phyloP scores from a whole-genome alignment of 2,888 invertebrate species.

The Cyclophora albipunctata region DNA sequence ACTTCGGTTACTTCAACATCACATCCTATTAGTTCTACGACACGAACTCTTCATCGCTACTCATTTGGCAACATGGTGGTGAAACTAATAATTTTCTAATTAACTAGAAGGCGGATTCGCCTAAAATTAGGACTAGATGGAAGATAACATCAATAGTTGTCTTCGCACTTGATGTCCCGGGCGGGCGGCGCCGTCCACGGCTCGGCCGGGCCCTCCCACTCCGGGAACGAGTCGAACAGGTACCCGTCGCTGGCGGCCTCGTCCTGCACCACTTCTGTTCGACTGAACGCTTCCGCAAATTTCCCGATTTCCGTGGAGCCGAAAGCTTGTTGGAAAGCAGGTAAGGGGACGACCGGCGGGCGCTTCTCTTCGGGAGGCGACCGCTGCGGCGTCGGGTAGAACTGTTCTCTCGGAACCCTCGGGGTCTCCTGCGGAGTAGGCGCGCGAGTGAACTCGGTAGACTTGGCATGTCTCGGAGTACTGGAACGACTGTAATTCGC shows the following conservation, averaged over 20 bases:
- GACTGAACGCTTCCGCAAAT: slow-evolving; percentile 83
- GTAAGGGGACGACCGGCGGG: slow-evolving; percentile 77
- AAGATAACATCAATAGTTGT: slow-evolving; percentile 55
- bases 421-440: slow-evolving; percentile 26
- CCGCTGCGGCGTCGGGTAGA: slow-evolving; percentile 34
- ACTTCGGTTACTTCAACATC: slow-evolving; percentile 60
- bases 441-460: slow-evolving; percentile 35
- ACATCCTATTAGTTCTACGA: slow-evolving; percentile 62
- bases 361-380: slow-evolving; percentile 53
- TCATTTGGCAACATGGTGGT: slow-evolving; percentile 73
- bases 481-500: slow-evolving; percentile 40
- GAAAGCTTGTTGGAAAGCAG: slow-evolving; percentile 90
- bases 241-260: slow-evolving; percentile 51
- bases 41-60: slow-evolving; percentile 54
- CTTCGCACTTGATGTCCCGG: slow-evolving; percentile 68
- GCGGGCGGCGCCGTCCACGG: slow-evolving; percentile 53
- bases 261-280: slow-evolving; percentile 69
- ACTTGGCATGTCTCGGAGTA: slow-evolving; percentile 30
- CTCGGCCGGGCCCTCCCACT: slow-evolving; percentile 59
- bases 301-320: slow-evolving; percentile 91
- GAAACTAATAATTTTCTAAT: slow-evolving; percentile 67
- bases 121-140: slow-evolving; percentile 50
- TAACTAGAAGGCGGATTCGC: slow-evolving; percentile 57
- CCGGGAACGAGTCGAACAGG: slow-evolving; percentile 56
- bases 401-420: slow-evolving; percentile 34